A percentile compares a stretch with the other conserved stretches of the same genome.
These are phyloP conservation scores for Montifringilla adamsi DNA, from an alignment of 2,113 vertebrate species.

Conservation along the genomic window DNA sequence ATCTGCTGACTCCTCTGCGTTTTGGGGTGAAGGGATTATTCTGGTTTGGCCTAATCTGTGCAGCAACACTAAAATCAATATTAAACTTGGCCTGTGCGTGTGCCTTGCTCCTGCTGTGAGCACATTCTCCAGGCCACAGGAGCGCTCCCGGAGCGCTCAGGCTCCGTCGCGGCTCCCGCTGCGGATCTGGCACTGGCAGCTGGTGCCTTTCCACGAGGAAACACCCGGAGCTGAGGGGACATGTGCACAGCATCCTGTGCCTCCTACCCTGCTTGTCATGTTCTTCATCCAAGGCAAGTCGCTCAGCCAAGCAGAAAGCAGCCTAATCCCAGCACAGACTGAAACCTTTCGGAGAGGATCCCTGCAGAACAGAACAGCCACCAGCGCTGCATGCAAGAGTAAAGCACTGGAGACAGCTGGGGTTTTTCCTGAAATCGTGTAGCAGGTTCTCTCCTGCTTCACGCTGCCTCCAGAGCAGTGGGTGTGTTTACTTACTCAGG, in stretches of 20 bases:
- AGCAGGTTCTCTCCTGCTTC: background rate
- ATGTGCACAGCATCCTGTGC: constrained; percentile 16
- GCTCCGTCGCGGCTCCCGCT: background rate
- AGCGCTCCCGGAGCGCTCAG: background rate
- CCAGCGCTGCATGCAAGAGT: background rate
- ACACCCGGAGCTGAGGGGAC: background rate
- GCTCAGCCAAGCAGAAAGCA: background rate
- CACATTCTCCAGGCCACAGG: background rate
- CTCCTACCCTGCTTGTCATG: background rate
- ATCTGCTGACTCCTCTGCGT: background rate
- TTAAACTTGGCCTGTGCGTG: background rate
- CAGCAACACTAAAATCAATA: background rate
- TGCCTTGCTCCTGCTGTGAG: background rate
- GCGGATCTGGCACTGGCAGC: background rate
- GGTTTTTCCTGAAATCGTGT: background rate
- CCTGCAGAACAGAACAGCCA: background rate
- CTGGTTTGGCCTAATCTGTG: background rate
- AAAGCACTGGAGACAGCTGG: background rate
- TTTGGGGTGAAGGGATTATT: background rate
- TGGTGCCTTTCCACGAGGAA: constrained; percentile 27
- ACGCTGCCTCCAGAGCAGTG: constrained; percentile 2
- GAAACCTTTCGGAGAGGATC: background rate
- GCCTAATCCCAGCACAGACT: background rate
- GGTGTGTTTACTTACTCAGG: constrained; percentile 38
- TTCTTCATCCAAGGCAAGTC: constrained; percentile 6